Conservation (phyloP, 53 echinoderm and acorn worm genomes). For the Hippasteria phrygiana region DNA sequence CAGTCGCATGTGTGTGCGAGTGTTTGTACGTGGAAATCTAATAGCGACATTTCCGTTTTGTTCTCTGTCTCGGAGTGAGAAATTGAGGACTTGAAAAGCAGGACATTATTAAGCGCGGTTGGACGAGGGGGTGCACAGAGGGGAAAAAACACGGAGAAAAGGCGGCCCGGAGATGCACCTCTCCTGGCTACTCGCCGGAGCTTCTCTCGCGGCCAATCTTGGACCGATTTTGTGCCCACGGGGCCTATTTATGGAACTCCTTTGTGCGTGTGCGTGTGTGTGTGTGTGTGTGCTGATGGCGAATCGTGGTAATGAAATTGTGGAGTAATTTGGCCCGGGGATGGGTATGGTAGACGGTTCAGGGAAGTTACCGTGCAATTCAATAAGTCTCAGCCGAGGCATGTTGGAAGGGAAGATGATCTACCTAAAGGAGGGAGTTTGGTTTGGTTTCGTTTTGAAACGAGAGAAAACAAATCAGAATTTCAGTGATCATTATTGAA, state of each 20-base stretch:
- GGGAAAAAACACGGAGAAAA: not conserved
- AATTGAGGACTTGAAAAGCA: not conserved
- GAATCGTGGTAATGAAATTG: slow-evolving; percentile 53
- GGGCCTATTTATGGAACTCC: slow-evolving; percentile 25
- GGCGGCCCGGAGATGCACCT: slow-evolving; percentile 32
- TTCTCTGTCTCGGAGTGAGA: slow-evolving; percentile 10
- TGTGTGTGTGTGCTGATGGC: slow-evolving; percentile 21
- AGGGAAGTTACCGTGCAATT: slow-evolving; percentile 53
- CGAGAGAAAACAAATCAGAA: not conserved
- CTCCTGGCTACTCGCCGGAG: not conserved
- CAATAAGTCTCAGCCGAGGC: slow-evolving; percentile 25
- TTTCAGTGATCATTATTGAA: not conserved
- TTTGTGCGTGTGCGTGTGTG: no score
- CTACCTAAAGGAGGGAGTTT: not conserved
- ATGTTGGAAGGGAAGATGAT: not conserved
- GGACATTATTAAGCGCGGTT: not conserved
- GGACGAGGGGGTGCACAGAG: not conserved
- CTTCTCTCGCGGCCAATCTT: slow-evolving; percentile 19
- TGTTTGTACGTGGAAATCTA: no score
- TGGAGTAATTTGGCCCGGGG: slow-evolving; percentile 43
- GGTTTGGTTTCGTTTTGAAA: not conserved
- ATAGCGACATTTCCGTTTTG: slow-evolving; percentile 33
- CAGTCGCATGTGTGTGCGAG: slow-evolving; percentile 37
- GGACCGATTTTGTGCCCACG: not conserved
- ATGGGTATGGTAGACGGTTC: slow-evolving; percentile 32